Conservation (phyloP, 2,797 vertebrate genomes). For the Threskiornis aethiopicus region DNA sequence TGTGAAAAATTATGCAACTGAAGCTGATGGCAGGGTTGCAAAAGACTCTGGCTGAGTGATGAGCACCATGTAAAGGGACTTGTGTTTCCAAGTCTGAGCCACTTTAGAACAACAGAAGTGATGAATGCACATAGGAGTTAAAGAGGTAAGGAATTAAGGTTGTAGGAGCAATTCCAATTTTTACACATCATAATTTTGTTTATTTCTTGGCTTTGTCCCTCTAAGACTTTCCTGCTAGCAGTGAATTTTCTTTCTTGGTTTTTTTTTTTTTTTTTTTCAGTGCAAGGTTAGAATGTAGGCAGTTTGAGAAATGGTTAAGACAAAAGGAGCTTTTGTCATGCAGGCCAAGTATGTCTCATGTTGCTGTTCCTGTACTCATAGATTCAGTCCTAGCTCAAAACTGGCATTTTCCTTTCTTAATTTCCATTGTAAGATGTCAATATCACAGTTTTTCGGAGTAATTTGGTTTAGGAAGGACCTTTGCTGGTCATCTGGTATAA, state of each 20-base stretch:
- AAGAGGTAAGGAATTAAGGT: neutral
- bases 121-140: neutral
- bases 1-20: neutral
- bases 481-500: neutral
- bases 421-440: neutral
- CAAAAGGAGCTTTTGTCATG: neutral
- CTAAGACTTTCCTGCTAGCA: neutral
- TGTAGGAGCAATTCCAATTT: neutral
- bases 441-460: neutral
- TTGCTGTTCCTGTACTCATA: neutral
- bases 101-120: neutral
- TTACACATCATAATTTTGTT: neutral
- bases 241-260: neutral
- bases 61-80: neutral
- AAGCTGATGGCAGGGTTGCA: neutral
- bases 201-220: neutral
- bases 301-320: neutral
- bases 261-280: neutral
- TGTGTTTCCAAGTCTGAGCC: neutral
- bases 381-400: neutral
- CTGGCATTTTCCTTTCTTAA: neutral
- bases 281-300: neutral
- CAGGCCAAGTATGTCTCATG: neutral
- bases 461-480: neutral
- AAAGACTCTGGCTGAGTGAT: neutral